Conservation (phyloP, 2,113 vertebrate species). For the Lamprotornis superbus region DNA sequence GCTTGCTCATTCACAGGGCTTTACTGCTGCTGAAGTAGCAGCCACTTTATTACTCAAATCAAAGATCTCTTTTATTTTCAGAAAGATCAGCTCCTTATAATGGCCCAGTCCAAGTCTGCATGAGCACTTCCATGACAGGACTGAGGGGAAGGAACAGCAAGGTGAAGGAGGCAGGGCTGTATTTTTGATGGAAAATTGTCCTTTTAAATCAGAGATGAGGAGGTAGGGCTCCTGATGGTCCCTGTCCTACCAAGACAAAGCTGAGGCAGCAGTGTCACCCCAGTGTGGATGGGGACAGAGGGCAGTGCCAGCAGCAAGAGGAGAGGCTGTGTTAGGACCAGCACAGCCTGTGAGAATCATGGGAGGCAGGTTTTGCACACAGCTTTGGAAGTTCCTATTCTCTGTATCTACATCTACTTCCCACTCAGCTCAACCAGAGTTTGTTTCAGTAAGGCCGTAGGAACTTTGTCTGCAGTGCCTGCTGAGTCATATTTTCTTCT, state of each 20-base stretch:
- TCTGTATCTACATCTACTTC: background rate
- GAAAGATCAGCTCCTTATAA: background rate
- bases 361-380: background rate
- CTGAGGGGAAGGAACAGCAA: background rate
- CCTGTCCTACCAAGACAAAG: background rate
- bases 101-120: background rate
- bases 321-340: background rate
- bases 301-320: background rate
- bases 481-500: slow-evolving; percentile 7
- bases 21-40: background rate
- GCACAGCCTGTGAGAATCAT: background rate
- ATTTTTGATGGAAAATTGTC: background rate
- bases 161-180: background rate
- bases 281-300: background rate
- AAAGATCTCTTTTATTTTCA: background rate
- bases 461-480: background rate
- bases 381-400: background rate
- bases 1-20: background rate
- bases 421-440: background rate
- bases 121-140: background rate
- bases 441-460: background rate
- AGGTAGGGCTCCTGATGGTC: background rate
- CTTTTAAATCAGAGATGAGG: background rate
- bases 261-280: background rate
- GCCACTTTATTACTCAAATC: background rate